phyloP scores from a whole-genome alignment of 2,888 invertebrate genomes.

The Aspidiotus destructor region DNA sequence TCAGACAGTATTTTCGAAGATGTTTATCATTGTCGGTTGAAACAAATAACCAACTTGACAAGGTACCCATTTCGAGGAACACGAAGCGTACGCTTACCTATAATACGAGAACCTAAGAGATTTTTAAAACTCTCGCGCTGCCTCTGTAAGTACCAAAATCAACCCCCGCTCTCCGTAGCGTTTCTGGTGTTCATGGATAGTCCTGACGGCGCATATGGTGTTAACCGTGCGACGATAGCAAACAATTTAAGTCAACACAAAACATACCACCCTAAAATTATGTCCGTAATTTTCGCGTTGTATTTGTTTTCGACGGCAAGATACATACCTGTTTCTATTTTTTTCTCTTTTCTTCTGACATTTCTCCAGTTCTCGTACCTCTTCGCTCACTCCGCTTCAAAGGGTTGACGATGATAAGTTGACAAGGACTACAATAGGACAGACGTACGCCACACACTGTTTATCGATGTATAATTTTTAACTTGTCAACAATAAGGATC shows the following conservation, averaged over 20 bases:
- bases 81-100: neutral
- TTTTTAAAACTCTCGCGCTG: slow-evolving; percentile 1
- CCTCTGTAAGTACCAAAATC: neutral
- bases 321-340: neutral
- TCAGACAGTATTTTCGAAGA: slow-evolving; percentile 25
- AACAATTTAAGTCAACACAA: slow-evolving; percentile 29
- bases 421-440: slow-evolving; percentile 8
- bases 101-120: slow-evolving; percentile 23
- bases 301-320: slow-evolving; percentile 13
- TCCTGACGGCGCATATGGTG: slow-evolving; percentile 21
- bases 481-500: no score
- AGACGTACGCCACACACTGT: no score
- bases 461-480: no score
- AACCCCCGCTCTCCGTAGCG: neutral
- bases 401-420: neutral
- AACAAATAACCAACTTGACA: slow-evolving; percentile 27
- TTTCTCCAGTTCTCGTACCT: no score
- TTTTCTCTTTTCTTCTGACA: neutral
- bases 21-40: slow-evolving; percentile 28
- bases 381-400: neutral
- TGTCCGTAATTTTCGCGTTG: slow-evolving; percentile 24
- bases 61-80: slow-evolving; percentile 17
- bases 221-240: slow-evolving; percentile 24
- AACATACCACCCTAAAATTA: slow-evolving; percentile 28
- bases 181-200: slow-evolving; percentile 10